Conservation (phyloP, 2,888 invertebrate genomes). For the Microchrysa polita region DNA sequence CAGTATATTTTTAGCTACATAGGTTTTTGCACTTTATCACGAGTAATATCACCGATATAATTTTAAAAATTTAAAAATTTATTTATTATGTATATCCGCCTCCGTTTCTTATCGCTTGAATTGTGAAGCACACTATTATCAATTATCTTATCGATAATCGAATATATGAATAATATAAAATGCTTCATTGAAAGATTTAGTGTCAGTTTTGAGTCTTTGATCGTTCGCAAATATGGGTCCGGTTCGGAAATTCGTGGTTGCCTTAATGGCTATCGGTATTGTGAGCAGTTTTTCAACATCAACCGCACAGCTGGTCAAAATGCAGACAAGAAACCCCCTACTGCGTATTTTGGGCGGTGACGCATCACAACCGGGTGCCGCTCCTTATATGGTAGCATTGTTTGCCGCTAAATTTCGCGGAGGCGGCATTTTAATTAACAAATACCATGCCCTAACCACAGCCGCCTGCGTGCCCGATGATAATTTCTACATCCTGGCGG, state of each 20-base stretch:
- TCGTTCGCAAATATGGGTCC: conserved; percentile 16
- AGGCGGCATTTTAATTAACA: conserved; percentile 27
- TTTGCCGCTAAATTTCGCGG: conserved; percentile 3
- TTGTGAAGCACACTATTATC: conserved; percentile 7
- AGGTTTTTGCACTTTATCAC: no score
- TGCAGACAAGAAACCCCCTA: neutral
- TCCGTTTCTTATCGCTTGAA: conserved; percentile 19
- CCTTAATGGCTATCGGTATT: neutral
- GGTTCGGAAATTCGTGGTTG: neutral
- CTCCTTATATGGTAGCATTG: conserved; percentile 33
- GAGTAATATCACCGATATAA: no score
- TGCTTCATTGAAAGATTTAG: neutral
- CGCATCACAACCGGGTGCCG: conserved; percentile 13
- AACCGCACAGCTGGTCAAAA: neutral
- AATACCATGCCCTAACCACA: conserved; percentile 14
- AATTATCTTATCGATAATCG: neutral
- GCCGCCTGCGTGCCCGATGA: conserved; percentile 17
- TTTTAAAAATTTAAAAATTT: conserved; percentile 27
- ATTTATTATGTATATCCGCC: conserved; percentile 37
- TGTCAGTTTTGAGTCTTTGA: neutral
- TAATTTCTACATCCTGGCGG: conserved; percentile 28
- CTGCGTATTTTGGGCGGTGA: conserved; percentile 18
- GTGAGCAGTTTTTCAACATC: neutral
- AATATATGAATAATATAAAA: conserved; percentile 30
- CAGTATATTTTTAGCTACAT: no score